phyloP scores from a whole-genome alignment of 2,888 invertebrate species.

The Phytoseiulus persimilis region DNA sequence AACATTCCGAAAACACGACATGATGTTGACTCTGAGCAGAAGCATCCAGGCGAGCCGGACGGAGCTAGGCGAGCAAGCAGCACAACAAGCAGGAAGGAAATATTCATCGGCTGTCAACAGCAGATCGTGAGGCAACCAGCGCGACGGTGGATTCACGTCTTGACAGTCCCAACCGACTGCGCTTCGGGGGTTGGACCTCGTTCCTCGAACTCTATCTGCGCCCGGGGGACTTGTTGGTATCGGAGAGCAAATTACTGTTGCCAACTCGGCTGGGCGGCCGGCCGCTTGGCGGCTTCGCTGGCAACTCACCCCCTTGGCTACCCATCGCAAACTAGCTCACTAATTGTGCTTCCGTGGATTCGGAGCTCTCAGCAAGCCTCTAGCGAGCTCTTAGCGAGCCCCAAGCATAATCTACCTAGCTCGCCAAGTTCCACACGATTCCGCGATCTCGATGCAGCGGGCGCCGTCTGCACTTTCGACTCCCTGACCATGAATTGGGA shows the following conservation, averaged over 20 bases:
- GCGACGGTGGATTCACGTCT: neutral
- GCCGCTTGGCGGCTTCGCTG: neutral
- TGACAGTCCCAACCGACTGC: neutral
- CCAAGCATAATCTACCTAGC: neutral
- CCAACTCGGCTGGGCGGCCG: neutral
- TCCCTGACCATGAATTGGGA: too few species aligned
- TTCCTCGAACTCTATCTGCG: neutral
- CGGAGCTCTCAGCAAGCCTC: neutral
- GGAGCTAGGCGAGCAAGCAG: neutral
- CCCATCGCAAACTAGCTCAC: neutral
- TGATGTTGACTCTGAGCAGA: neutral
- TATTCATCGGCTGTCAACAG: neutral
- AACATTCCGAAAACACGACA: neutral
- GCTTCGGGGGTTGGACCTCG: neutral
- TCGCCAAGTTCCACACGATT: neutral
- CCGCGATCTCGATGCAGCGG: neutral
- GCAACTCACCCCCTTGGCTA: neutral
- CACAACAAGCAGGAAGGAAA: neutral
- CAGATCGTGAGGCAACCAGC: neutral
- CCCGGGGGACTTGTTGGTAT: slow-evolving; percentile 5
- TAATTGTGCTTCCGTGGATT: neutral
- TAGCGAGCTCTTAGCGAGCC: neutral
- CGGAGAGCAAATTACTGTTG: neutral
- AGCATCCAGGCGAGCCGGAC: neutral
- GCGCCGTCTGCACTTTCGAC: neutral